Conservation (phyloP, 1,140 invertebrate genomes). For the Ceratosolen solmsi region DNA sequence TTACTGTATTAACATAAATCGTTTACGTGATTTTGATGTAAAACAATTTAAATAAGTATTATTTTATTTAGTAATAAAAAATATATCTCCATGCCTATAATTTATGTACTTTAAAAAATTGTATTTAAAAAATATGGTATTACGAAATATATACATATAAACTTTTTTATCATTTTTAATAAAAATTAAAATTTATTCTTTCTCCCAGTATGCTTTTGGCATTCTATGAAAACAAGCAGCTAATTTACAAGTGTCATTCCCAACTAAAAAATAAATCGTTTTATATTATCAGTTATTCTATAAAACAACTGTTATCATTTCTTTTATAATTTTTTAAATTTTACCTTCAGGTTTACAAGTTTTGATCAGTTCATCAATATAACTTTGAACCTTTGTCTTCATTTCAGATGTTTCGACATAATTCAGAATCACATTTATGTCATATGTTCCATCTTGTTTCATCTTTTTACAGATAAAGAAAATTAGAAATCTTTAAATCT, state of each 20-base stretch:
- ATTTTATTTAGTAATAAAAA: too few relatives aligned
- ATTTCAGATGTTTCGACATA: neutral
- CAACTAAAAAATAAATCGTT: conserved; percentile 11
- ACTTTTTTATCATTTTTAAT: neutral
- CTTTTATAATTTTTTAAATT: neutral
- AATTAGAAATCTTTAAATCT: neutral
- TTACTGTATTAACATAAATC: too few relatives aligned
- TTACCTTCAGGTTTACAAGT: conserved; percentile 18
- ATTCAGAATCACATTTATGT: neutral
- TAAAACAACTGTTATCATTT: neutral
- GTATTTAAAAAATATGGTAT: neutral
- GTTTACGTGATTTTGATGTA: too few relatives aligned
- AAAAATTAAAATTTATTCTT: neutral
- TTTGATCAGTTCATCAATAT: neutral
- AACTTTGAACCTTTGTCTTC: neutral
- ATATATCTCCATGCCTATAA: too few relatives aligned
- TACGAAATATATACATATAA: neutral
- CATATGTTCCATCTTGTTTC: conserved; percentile 13
- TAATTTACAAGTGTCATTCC: neutral
- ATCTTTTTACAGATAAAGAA: conserved; percentile 8
- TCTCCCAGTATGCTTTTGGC: neutral
- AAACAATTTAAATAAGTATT: too few relatives aligned
- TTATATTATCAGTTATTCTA: neutral
- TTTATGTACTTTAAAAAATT: too few relatives aligned
- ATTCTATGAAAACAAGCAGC: conserved; percentile 17